Conservation (phyloP, 2,888 invertebrate genomes). For the Listrodromus nycthemerus region DNA sequence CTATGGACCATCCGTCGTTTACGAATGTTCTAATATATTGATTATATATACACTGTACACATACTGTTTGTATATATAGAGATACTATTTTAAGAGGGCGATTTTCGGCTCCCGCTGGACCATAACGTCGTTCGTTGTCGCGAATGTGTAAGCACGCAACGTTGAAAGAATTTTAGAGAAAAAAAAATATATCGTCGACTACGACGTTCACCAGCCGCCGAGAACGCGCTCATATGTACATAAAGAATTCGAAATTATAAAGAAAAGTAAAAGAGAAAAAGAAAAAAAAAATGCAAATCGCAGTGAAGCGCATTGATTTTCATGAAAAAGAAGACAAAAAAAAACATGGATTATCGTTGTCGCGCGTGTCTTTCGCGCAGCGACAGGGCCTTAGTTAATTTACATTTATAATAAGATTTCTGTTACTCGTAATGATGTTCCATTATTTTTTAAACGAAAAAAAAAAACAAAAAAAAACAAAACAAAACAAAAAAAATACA, state of each 20-base stretch:
- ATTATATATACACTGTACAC: slow-evolving; percentile 67
- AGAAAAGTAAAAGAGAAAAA: slow-evolving; percentile 38
- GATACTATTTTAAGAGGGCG: slow-evolving; percentile 75
- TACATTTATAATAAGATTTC: slow-evolving; percentile 64
- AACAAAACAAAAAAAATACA: slow-evolving; percentile 5
- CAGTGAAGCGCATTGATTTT: slow-evolving; percentile 41
- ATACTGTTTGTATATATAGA: slow-evolving; percentile 78
- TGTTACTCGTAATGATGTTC: slow-evolving; percentile 69
- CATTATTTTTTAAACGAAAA: slow-evolving; percentile 67
- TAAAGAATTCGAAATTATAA: slow-evolving; percentile 59
- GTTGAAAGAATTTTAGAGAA: slow-evolving; percentile 8
- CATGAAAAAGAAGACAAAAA: slow-evolving; percentile 35
- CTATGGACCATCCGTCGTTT: slow-evolving; percentile 67
- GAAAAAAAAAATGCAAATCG: slow-evolving; percentile 31
- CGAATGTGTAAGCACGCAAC: neutral
- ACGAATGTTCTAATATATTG: slow-evolving; percentile 69
- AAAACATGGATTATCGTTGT: slow-evolving; percentile 64
- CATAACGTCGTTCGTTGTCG: slow-evolving; percentile 60
- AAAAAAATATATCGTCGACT: slow-evolving; percentile 9
- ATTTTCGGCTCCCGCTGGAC: slow-evolving; percentile 56
- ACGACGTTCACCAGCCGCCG: slow-evolving; percentile 18
- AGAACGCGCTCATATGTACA: slow-evolving; percentile 61
- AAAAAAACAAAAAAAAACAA: slow-evolving; percentile 35
- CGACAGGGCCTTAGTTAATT: slow-evolving; percentile 70
- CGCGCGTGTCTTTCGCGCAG: slow-evolving; percentile 53